Conservation (phyloP, 2,113 vertebrate species). For the Platanista minor region DNA sequence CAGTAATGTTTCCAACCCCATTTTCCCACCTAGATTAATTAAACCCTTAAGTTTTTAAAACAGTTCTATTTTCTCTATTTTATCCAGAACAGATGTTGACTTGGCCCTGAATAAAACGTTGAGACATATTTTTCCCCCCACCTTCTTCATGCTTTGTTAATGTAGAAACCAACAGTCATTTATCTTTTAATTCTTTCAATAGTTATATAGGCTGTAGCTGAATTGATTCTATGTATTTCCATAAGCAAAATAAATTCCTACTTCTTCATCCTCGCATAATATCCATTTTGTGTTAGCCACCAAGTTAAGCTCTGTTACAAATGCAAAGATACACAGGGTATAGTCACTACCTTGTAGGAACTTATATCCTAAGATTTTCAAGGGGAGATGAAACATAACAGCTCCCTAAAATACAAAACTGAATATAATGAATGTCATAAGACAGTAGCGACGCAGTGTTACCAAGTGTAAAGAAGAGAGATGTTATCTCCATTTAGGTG, state of each 20-base stretch:
- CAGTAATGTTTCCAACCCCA: not conserved
- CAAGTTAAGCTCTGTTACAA: not conserved
- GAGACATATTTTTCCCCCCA: not conserved
- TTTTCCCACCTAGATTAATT: not conserved
- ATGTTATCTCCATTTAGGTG: not conserved
- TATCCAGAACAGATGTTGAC: not conserved
- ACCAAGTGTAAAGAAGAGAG: not conserved
- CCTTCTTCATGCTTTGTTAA: not conserved
- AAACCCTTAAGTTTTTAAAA: not conserved
- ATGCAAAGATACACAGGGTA: not conserved
- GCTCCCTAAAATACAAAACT: not conserved
- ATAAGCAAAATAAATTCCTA: not conserved
- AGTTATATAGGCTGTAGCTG: not conserved
- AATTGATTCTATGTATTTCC: not conserved
- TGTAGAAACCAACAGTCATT: not conserved
- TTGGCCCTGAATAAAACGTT: not conserved
- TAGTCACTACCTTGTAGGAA: not conserved
- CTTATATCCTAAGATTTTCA: not conserved
- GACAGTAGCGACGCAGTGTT: not conserved
- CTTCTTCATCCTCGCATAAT: not conserved
- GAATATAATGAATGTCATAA: not conserved
- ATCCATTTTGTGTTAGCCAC: not conserved
- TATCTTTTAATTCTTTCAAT: not conserved
- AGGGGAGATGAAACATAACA: not conserved
- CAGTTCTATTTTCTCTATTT: not conserved